phyloP scores from a whole-genome alignment of 1,140 invertebrate genomes.

The Oryctes rhinoceros region DNA sequence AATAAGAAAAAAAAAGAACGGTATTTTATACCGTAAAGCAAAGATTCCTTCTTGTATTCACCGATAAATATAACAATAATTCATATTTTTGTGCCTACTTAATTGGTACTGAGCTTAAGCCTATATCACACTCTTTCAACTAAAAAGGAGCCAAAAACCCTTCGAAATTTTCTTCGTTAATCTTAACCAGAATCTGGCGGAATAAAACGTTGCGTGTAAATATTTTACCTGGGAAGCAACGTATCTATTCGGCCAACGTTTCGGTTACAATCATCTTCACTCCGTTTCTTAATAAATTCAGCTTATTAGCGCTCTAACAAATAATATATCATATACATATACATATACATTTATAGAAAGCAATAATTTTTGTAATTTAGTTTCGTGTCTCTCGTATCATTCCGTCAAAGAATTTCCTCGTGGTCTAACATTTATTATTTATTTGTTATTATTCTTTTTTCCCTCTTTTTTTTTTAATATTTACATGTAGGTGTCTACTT shows the following conservation, averaged over 20 bases:
- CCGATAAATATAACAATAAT: conserved; percentile 14
- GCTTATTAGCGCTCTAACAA: conserved; percentile 20
- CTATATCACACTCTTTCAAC: conserved; percentile 42
- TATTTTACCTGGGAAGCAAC: not conserved
- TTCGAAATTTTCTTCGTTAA: not conserved
- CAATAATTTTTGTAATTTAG: not conserved
- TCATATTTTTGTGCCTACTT: conserved; percentile 40
- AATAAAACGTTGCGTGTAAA: not conserved
- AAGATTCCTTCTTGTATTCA: not conserved
- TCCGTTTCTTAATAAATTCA: not conserved
- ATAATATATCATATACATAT: conserved; percentile 25
- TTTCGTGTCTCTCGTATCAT: not conserved
- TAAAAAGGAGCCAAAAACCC: conserved; percentile 11
- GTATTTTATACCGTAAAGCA: not conserved
- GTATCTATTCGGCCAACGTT: not conserved
- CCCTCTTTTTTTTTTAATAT: not conserved
- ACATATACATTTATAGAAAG: conserved; percentile 26
- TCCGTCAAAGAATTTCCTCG: not conserved
- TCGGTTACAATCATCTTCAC: not conserved
- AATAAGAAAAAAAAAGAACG: not conserved
- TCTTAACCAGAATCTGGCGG: not conserved
- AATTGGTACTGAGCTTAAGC: conserved; percentile 42
- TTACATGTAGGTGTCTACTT: conserved; percentile 31
- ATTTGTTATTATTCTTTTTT: too few relatives aligned
- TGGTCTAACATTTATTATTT: conserved; percentile 25